Evolutionary conservation across 92 coral and sea anemone genomes (phyloP).

Genomic region (Desmophyllum pertusum): DNA sequence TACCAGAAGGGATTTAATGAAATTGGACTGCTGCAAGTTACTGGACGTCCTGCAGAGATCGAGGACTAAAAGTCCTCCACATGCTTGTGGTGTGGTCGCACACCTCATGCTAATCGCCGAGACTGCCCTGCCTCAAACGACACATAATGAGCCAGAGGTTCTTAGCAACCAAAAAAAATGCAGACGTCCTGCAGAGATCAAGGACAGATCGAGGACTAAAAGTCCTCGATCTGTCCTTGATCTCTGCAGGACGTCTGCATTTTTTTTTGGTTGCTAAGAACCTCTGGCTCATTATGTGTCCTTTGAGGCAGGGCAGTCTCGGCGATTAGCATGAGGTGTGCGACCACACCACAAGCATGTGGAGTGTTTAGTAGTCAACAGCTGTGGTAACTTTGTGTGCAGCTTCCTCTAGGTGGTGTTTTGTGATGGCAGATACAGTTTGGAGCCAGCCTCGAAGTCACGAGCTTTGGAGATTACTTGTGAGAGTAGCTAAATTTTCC

Average conservation of each 20-base stretch:
- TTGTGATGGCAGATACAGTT: constrained; percentile 7
- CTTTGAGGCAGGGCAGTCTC: constrained; percentile 48
- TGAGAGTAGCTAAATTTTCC: constrained; percentile 32
- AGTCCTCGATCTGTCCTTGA: too few species aligned
- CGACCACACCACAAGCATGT: not conserved
- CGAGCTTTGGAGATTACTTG: constrained; percentile 4
- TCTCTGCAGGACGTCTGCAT: too few species aligned
- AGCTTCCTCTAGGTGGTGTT: constrained; percentile 14
- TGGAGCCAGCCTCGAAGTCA: constrained; percentile 1
- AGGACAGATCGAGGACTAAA: too few species aligned
- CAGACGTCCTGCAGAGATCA: too few species aligned
- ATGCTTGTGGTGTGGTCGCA: not conserved
- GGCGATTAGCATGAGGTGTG: constrained; percentile 27
- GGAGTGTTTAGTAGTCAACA: not conserved
- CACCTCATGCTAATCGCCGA: constrained; percentile 34
- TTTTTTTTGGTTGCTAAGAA: too few species aligned
- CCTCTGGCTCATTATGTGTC: too few species aligned
- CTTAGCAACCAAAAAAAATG: too few species aligned
- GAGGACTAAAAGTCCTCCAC: too few species aligned
- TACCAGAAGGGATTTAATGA: too few species aligned
- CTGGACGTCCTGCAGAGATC: too few species aligned
- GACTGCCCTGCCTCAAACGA: constrained; percentile 49
- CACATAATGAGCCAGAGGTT: too few species aligned
- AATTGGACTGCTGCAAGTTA: too few species aligned
- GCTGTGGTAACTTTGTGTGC: not conserved